A percentile compares a stretch with the other conserved stretches of the same genome.
Evolutionary conservation across 2,797 vertebrate species (phyloP).

Genomic region (Danio jaintianensis): DNA sequence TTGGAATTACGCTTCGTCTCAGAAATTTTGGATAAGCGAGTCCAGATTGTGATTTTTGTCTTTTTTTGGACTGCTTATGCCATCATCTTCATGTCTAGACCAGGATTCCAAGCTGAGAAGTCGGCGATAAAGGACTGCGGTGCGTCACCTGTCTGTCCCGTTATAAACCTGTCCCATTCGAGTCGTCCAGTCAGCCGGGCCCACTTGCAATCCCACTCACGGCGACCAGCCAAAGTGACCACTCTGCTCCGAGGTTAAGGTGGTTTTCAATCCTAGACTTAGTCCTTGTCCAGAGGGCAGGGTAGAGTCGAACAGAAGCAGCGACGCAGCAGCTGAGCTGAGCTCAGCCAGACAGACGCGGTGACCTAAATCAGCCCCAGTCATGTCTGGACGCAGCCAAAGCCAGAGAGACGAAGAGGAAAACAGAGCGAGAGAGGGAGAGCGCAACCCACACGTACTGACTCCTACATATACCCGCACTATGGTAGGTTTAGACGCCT

Average conservation of each 20-base stretch:
- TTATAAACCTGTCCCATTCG: neutral
- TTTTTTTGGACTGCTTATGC: slow-evolving; percentile 52
- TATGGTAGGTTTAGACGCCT: slow-evolving; percentile 66
- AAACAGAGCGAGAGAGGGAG: slow-evolving; percentile 59
- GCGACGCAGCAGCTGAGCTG: slow-evolving; percentile 55
- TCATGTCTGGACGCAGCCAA: slow-evolving; percentile 77
- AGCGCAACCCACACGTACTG: slow-evolving; percentile 41
- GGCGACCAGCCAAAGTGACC: neutral
- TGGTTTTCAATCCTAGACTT: slow-evolving; percentile 15
- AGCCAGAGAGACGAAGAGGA: slow-evolving; percentile 37
- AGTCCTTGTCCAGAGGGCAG: slow-evolving; percentile 24
- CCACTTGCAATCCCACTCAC: slow-evolving; percentile 23
- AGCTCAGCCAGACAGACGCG: slow-evolving; percentile 69
- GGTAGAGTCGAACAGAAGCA: slow-evolving; percentile 24
- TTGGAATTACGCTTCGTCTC: slow-evolving; percentile 53
- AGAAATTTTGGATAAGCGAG: slow-evolving; percentile 23
- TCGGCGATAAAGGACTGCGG: slow-evolving; percentile 15
- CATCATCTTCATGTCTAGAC: neutral
- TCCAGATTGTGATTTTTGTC: slow-evolving; percentile 15
- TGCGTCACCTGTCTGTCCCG: neutral
- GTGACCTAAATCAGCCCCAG: slow-evolving; percentile 84
- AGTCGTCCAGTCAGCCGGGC: slow-evolving; percentile 40
- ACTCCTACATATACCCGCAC: slow-evolving; percentile 42
- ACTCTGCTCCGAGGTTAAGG: neutral
- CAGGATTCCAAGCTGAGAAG: slow-evolving; percentile 12